These are phyloP conservation scores for Cebidichthys violaceus DNA, from an alignment of 2,113 vertebrate genomes.

Conservation along the genomic window DNA sequence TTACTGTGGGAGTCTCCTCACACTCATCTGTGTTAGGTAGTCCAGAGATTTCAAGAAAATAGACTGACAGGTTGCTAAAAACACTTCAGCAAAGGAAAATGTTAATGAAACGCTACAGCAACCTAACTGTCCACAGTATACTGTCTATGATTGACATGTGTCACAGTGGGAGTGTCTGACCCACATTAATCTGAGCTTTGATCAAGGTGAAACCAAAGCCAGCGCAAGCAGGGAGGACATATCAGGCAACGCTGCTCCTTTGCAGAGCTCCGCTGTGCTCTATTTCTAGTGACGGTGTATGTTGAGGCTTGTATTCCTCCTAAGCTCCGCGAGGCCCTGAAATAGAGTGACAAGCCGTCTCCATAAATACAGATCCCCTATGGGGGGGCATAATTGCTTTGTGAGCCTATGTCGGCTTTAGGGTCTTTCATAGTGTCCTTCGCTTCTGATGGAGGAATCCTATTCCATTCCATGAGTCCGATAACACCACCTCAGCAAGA, in stretches of 20 bases:
- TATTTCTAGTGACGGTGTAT: conserved; percentile 74
- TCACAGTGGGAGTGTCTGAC: not conserved
- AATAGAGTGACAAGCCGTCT: conserved; percentile 82
- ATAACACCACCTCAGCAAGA: conserved; percentile 17
- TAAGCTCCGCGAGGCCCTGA: conserved; percentile 73
- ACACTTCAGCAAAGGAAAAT: not conserved
- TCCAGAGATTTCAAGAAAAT: not conserved
- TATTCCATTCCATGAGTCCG: conserved; percentile 2
- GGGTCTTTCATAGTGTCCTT: conserved; percentile 59
- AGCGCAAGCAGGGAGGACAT: conserved; percentile 7
- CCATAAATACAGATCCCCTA: conserved; percentile 79
- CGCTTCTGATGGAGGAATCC: conserved; percentile 35
- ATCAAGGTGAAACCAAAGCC: conserved; percentile 57
- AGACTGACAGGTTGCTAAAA: not conserved
- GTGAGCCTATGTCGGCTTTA: conserved; percentile 56
- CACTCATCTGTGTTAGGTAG: not conserved
- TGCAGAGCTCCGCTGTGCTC: conserved; percentile 52
- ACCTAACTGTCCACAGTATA: not conserved
- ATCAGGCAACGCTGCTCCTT: conserved; percentile 39
- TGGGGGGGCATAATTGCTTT: conserved; percentile 74
- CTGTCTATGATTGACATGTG: not conserved
- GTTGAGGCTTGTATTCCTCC: conserved; percentile 63
- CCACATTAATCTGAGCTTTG: conserved; percentile 33
- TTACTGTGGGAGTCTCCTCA: conserved; percentile 23
- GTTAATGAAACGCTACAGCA: not conserved